Evolutionary conservation across 2,113 vertebrate species (phyloP), one percentile per base, ranked within the genome.

Genomic region (Dissostichus mawsoni): DNA sequence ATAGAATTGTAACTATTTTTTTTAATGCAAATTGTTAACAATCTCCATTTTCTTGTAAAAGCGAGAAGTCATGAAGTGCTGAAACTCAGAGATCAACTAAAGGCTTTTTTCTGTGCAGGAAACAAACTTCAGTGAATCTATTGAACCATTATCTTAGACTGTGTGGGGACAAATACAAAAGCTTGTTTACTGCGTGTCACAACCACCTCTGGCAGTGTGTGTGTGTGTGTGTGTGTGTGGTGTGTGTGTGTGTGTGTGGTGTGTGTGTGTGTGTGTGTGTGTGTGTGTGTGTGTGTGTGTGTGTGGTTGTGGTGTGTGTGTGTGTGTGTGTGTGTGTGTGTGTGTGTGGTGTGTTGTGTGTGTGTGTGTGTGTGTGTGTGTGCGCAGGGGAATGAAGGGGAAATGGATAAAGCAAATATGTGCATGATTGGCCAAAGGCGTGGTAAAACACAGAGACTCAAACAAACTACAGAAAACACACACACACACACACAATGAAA

Each of bases 351-450:
- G 36, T 47, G 5, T 12, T 36, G 36, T 47, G 70, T 3, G 52
- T 57, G 63, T 50, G 45, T 48, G 36, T 47, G 5, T 12, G 45
- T 36, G 36, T 47, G 70, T 3, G 52, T 57, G 63, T 50, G 73
- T 63, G 72, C 82, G 36, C 62, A 72, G 61, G 74, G 80, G 83
- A 90, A 69, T 47, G 61, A 74, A 50, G 48, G 59, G 25, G 61
- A 50, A 79, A 81, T 73, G 72, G 87, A 84, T 64, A 83, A 84
- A 90, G 69, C 55, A 80, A 86, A 84, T 79, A 83, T 74, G 63
- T 72, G 82, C 53, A 52, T 45, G 50, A 84, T 82, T 90, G 87
- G 82, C 80, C 81, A 63, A 74, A 83, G 89, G 86, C 64, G 52
- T 76, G 80, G 73, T 61, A 59, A 73, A 83, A 74, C 29, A 83